Conservation (phyloP, 2,113 vertebrate species). For the Hemiprocne comata region DNA sequence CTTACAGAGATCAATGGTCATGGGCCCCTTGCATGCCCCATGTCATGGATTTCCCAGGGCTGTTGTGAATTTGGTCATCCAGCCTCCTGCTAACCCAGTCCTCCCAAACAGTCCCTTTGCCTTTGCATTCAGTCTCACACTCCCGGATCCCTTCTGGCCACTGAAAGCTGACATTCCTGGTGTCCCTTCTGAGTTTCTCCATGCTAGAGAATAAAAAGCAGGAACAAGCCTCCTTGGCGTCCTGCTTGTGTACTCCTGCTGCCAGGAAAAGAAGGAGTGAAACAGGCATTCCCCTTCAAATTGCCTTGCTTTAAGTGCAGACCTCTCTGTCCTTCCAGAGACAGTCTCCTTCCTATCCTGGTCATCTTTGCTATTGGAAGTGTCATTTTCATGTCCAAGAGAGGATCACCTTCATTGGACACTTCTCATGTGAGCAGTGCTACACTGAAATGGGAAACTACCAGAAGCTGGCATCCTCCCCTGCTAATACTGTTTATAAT, state of each 20-base stretch:
- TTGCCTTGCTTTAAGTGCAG: neutral
- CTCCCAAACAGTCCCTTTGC: neutral
- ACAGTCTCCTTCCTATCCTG: neutral
- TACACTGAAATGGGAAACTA: neutral
- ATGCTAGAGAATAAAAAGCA: neutral
- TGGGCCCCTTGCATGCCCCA: neutral
- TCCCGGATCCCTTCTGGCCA: neutral
- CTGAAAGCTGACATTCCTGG: neutral
- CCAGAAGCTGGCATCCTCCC: neutral
- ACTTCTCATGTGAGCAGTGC: neutral
- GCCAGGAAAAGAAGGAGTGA: neutral
- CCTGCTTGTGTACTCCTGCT: neutral
- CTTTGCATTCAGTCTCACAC: neutral
- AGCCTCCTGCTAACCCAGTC: neutral
- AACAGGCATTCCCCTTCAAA: neutral
- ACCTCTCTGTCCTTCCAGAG: neutral
- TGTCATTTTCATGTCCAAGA: neutral
- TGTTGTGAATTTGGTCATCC: neutral
- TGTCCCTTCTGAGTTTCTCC: neutral
- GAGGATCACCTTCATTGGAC: accelerated
- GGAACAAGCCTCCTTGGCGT: neutral
- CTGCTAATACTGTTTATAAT: neutral
- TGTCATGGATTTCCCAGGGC: slow-evolving; percentile 61
- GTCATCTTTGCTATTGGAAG: neutral
- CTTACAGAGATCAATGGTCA: slow-evolving; percentile 1